Conservation (phyloP, 2,888 invertebrate species). For the Eupithecia inturbata region DNA sequence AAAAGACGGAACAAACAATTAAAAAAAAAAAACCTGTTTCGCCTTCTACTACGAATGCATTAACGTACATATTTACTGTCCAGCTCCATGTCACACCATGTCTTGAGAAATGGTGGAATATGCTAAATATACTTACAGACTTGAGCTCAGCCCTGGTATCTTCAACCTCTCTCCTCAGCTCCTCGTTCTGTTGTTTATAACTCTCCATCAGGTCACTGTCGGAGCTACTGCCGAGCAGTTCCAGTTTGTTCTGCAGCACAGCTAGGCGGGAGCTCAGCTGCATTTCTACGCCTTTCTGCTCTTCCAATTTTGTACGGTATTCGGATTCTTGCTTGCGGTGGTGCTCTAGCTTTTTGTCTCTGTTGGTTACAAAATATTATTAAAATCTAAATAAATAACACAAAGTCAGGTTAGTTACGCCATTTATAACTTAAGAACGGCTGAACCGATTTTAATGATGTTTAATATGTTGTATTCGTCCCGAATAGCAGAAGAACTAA, state of each 20-base stretch:
- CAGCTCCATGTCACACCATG: too few species aligned
- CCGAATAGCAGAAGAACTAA: too few species aligned
- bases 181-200: slow-evolving; percentile 69
- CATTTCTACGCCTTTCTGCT: slow-evolving; percentile 72
- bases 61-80: too few species aligned
- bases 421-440: too few species aligned
- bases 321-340: slow-evolving; percentile 75
- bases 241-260: slow-evolving; percentile 71
- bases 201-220: slow-evolving; percentile 66
- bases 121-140: slow-evolving; percentile 64
- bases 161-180: slow-evolving; percentile 64
- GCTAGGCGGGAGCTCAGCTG: slow-evolving; percentile 72
- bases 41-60: too few species aligned
- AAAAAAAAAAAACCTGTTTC: too few species aligned
- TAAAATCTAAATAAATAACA: too few species aligned
- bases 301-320: slow-evolving; percentile 67
- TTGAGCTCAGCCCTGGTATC: slow-evolving; percentile 69
- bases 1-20: too few species aligned
- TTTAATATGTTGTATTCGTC: too few species aligned
- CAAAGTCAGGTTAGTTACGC: too few species aligned
- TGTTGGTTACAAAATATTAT: slow-evolving; percentile 38
- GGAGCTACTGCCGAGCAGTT: slow-evolving; percentile 61
- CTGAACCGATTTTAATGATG: too few species aligned
- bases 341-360: slow-evolving; percentile 74
- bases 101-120: too few species aligned